Evolutionary conservation across 2,797 vertebrate species (phyloP), one percentile per base, ranked within the genome.

Genomic region (Premnoplex brunnescens): DNA sequence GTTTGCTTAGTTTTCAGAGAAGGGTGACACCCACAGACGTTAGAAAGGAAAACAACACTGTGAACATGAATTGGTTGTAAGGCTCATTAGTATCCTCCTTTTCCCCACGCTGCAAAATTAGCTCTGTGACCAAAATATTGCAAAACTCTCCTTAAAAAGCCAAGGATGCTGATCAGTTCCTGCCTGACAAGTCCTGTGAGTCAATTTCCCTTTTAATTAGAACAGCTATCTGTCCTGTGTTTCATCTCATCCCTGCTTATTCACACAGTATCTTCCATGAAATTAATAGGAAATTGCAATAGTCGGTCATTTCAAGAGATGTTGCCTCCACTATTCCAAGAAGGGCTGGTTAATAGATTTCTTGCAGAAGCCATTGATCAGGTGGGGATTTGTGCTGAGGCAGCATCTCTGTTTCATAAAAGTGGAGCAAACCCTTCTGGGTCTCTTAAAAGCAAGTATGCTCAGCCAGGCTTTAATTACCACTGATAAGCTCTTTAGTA

Each of bases 401-500:
- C 51, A 89, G 81, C 83, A 73, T 49, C 30, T 93, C 81, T 43
- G 13, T 64, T 90, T 84, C 77, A 64, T 83, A 88, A 59, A 88
- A 91, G 67, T 11, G 23, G 41, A 91, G 66, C 64, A 78, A 86
- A 49, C 19, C 34, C 51, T 93, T 80, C 72, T 71, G 48, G 27
- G 46, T 76, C 36, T 80, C 68, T 93, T 85, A 90, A 94, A 89
- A 83, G 22, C 46, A 82, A 88, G 64, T 64, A n/a, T 62, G 39
- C 37, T 77, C 43, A 26, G 15, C 18, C 59, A 87, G 82, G 41
- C 36, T 93, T 93, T 94, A 95, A 91, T 87, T 95, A 90, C 58
- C 37, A 84, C 66, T 78, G 73, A 48, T 72, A 88, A 93, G 28
- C 67, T 90, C 71, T 72, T 71, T 39, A 43, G 26, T 28, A 88